A percentile compares a stretch with the other conserved stretches of the same genome.
Evolutionary conservation across 2,888 invertebrate species (phyloP).

Genomic region (Automeris io): DNA sequence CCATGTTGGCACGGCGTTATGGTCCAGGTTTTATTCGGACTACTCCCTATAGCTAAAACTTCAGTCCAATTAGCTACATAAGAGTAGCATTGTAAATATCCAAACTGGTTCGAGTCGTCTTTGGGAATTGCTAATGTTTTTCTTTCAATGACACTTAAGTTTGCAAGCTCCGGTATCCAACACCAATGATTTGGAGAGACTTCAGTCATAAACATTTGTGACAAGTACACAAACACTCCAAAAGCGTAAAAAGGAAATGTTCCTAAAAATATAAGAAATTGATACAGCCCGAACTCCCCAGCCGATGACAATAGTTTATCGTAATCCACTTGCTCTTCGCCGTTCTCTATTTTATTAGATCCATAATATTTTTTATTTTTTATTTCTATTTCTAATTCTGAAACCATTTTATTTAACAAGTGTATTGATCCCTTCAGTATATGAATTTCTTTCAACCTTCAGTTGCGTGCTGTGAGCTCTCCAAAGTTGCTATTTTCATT

Average conservation of each 20-base stretch:
- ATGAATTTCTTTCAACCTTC: not conserved
- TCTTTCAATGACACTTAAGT: conserved; percentile 25
- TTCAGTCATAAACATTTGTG: conserved; percentile 32
- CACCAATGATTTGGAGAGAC: conserved; percentile 32
- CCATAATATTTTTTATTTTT: not conserved
- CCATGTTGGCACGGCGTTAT: conserved; percentile 39
- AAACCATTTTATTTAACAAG: not conserved
- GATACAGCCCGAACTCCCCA: conserved; percentile 33
- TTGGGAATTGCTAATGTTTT: conserved; percentile 26
- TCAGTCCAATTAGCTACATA: conserved; percentile 46
- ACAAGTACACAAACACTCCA: conserved; percentile 27
- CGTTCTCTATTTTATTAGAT: not conserved
- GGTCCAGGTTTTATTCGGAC: conserved; percentile 33
- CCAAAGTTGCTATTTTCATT: too few relatives aligned
- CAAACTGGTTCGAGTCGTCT: conserved; percentile 29
- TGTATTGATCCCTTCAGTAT: not conserved
- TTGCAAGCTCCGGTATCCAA: conserved; percentile 28
- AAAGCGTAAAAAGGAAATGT: conserved; percentile 31
- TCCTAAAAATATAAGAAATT: conserved; percentile 24
- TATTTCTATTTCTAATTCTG: not conserved
- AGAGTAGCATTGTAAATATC: conserved; percentile 39
- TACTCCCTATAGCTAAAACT: conserved; percentile 24
- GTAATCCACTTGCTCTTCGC: conserved; percentile 18
- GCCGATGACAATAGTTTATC: conserved; percentile 30
- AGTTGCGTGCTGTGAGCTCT: too few relatives aligned